Base-by-base conservation (phyloP, 1,140 invertebrate genomes). In the Tenebrio molitor region DNA sequence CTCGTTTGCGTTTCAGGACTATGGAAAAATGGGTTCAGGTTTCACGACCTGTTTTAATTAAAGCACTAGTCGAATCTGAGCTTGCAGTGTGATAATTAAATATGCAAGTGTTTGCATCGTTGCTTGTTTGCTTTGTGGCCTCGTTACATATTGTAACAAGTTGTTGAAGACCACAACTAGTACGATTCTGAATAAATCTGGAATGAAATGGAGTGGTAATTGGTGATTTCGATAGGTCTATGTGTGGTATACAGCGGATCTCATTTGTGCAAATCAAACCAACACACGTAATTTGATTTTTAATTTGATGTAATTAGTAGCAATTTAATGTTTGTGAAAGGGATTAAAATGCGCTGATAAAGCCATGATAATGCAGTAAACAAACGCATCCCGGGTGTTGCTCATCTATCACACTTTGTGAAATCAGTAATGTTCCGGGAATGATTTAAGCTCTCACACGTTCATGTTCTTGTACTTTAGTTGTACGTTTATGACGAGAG, bases 251-350 rank as follows among this genome's bases (percentile, higher is more conserved):
- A 29, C 3, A 8, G 3, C 3, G 25, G 3, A 4, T 29, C 25
- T 29, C 3, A 4, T 29, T 8, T 29, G 25, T 29, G 3, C 25
- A n/a, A 17, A 50, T 17, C 17, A 17, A 19, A 23, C 44, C 17
- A 50, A 50, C 17, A 50, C 3, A 50, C 21, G 44, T 21, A 50
- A 17, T 50, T 50, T 19, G 44, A 17, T 50, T 50, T 50, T 50
- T 50, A 50, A 17, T 19, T 50, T 50, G 21, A 17, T 50, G 17
- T 50, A 50, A 50, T 50, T 50, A 50, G 15, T 17, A 50, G 44
- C 36, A 5, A n/a, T 50, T 50, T 50, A 50, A 50, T 50, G 44
- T 50, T 50, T 50, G 44, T n/a, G 19, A 50, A 50, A 10, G 16
- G n/a, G 19, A 50, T 50, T 50, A 19, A 50, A 19, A 50, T 50